These are phyloP conservation scores for Morbakka virulenta DNA, from an alignment of 30 jellyfish, hydroid and myxozoan genomes.

Conservation along the genomic window DNA sequence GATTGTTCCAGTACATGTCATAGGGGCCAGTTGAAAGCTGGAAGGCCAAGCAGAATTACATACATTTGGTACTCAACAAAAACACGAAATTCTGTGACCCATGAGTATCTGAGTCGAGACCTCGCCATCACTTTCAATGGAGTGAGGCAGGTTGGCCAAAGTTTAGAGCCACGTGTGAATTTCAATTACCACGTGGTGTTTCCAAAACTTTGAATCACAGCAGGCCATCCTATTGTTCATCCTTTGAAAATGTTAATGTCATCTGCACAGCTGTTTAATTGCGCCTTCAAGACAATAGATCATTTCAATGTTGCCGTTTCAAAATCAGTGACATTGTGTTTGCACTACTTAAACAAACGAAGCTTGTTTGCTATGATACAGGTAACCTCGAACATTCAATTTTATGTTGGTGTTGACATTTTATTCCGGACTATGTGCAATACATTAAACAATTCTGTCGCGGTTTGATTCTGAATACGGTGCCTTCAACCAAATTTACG, in stretches of 20 bases:
- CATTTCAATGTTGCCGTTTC: neutral
- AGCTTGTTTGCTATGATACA: neutral
- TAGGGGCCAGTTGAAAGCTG: too few relatives aligned
- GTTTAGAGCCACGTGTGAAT: neutral
- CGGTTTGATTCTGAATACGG: too few relatives aligned
- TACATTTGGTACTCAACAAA: too few relatives aligned
- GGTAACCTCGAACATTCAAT: neutral
- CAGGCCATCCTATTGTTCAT: neutral
- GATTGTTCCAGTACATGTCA: too few relatives aligned
- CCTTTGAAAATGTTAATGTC: neutral
- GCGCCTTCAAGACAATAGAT: neutral
- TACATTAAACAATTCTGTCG: too few relatives aligned
- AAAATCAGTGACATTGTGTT: neutral
- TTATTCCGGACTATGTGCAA: too few relatives aligned
- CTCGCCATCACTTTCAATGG: neutral
- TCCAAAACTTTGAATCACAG: neutral
- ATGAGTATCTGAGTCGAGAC: neutral
- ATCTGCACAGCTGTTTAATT: neutral
- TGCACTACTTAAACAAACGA: neutral
- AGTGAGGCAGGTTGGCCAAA: neutral
- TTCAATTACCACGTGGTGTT: neutral
- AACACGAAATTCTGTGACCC: too few relatives aligned
- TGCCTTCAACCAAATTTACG: too few relatives aligned
- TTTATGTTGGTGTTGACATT: too few relatives aligned
- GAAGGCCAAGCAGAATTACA: too few relatives aligned